Conservation (phyloP, 2,888 invertebrate genomes). For the Thereva unica region DNA sequence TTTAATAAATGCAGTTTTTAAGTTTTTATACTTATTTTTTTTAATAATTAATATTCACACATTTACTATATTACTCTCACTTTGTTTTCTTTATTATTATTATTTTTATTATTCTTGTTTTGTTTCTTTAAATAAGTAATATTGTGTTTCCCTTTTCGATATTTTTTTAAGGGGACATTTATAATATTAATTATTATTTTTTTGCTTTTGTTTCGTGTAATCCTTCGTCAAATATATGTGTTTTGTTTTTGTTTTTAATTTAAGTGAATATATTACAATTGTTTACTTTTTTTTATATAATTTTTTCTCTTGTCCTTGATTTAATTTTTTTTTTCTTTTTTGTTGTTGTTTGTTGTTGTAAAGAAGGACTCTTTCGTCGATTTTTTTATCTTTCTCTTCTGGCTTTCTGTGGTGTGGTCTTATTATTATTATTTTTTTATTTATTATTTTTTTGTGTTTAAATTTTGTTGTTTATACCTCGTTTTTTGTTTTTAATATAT, state of each 20-base stretch:
- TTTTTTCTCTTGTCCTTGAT: not conserved
- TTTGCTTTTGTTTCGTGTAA: too few species aligned
- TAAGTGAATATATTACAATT: too few species aligned
- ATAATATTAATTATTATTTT: too few species aligned
- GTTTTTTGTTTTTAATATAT: not conserved
- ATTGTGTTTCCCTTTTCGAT: too few species aligned
- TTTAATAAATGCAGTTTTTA: conserved; percentile 1
- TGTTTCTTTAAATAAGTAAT: not conserved
- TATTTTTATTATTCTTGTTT: not conserved
- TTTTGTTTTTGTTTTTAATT: too few species aligned
- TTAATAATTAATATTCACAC: conserved; percentile 23
- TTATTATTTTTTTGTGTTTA: conserved; percentile 6
- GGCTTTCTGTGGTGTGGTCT: too few species aligned
- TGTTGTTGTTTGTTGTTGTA: too few species aligned
- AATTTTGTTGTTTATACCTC: not conserved
- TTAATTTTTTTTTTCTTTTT: not conserved
- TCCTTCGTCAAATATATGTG: not conserved
- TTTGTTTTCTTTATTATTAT: not conserved
- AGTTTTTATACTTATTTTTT: conserved; percentile 1
- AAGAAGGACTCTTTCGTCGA: not conserved
- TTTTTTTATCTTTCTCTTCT: not conserved
- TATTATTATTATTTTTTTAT: not conserved
- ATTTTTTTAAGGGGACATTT: too few species aligned
- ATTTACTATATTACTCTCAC: conserved; percentile 5
- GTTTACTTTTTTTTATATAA: not conserved